Evolutionary conservation across 2,797 vertebrate species (phyloP), one percentile per base, ranked within the genome.

Genomic region (Aulostomus chinensis): DNA sequence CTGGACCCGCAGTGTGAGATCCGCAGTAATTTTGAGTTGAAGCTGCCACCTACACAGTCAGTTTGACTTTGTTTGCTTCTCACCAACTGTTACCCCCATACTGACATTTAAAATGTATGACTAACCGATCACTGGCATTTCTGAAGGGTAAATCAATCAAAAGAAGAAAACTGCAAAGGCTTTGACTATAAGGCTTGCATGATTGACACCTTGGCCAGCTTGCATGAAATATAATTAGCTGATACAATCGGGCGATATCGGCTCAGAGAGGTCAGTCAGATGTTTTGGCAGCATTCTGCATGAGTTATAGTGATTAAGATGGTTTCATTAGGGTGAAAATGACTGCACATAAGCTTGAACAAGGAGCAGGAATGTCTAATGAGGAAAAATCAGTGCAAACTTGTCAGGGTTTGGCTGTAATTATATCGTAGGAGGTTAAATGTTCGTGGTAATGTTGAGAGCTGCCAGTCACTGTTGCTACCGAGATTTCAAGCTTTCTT

Each of bases 21-120:
- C 16, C 33, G 25, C 40, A 48, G 34, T 11, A 14, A 18, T 32
- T 25, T 17, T 29, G 46, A 70, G 59, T 42, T 4, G 17, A 21
- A 9, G 39, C 26, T 29, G 21, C 47, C 54, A 43, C 49, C 58
- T 51, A 71, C 47, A n/a, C 46, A 17, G 28, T 17, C 46, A 54
- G 15, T 24, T 30, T 48, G 49, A 62, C 32, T 64, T 58, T 45
- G 28, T 70, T 62, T 64, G 24, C 51, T 48, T 39, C 48, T 38
- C 47, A 20, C 9, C 63, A 66, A 64, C 32, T 61, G 62, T 65
- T 61, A 45, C 65, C 61, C 37, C 17, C 9, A 12, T 20, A 16
- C 58, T 71, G 68, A 55, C 63, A 73, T 83, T 83, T 78, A 15
- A 62, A 71, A 71, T 41, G 26, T 12, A 56, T 61, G 66, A 77